Base-by-base conservation (phyloP, 1,140 invertebrate species). In the Metopolophium dirhodum region DNA sequence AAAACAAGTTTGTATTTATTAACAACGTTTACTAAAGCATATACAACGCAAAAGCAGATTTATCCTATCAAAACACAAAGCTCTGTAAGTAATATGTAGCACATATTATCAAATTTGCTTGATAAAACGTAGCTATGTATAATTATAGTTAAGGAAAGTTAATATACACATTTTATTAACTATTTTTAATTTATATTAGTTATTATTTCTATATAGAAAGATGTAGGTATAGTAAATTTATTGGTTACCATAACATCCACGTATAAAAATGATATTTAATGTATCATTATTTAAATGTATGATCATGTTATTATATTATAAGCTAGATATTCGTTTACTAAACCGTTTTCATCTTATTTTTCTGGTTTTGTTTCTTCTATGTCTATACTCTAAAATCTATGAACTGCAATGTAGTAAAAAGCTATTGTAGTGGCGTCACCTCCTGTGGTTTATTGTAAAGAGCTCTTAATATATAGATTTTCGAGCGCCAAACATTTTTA, bases 341-440 rank as follows among this genome's bases (percentile, higher is more conserved):
- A 87, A 87, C 2, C 4, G n/a, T 87, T 87, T 86, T 22, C 20
- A 30, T 87, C 14, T n/a, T 87, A 87, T n/a, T 87, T 87, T 87
- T 22, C 20, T 51, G 30, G 20, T 47, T 89, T 89, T 89, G 49
- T 54, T 54, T 89, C 18, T 20, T 37, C 8, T 30, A 7, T 49
- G 47, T 54, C 49, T 23, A 30, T 86, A 83, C 20, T 41, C 45
- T 77, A 18, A 68, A 68, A n/a, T 68, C 30, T 68, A 68, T 68
- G 61, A 77, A 77, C n/a, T 77, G 3, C 37, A 37, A 2, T 54
- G 11, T 23, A 54, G 18, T 54, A 89, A 89, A 89, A 54, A 37
- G 87, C 49, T 54, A 54, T 89, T 89, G 49, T 89, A 54, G 22
- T 37, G 87, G 87, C 87, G 87, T 89, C 87, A 89, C 87, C 87